Conservation (phyloP, 2,113 vertebrate genomes). For the Phodopus roborovskii region DNA sequence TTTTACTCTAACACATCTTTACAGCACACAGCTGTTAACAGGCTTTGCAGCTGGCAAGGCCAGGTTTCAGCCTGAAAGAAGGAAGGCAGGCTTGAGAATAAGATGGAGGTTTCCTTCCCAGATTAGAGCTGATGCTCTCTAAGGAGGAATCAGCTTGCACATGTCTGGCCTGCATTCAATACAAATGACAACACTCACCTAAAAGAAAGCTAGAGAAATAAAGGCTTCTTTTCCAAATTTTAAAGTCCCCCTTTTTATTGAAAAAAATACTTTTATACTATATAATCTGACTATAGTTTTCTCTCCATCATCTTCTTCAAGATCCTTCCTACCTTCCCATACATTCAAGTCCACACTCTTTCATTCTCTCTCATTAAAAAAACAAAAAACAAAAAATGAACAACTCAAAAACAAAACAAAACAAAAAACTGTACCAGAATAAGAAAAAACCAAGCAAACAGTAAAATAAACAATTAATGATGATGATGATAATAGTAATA, state of each 20-base stretch:
- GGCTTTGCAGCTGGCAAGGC: background rate
- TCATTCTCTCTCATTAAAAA: background rate
- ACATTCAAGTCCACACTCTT: background rate
- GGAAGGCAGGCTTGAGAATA: background rate
- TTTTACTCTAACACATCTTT: background rate
- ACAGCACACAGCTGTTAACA: background rate
- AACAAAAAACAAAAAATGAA: background rate
- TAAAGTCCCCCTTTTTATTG: background rate
- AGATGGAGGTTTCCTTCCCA: background rate
- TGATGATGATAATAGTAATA: background rate
- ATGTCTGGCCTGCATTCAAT: background rate
- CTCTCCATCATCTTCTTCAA: background rate
- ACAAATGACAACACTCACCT: background rate
- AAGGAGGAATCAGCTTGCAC: background rate
- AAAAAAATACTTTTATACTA: background rate
- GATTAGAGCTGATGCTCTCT: accelerated
- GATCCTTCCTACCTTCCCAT: background rate
- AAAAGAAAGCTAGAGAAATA: background rate
- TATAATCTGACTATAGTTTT: background rate
- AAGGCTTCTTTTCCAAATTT: background rate
- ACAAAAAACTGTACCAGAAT: background rate
- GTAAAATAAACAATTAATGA: background rate
- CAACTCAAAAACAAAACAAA: background rate
- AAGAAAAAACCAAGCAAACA: background rate
- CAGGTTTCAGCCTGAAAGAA: background rate